Base-by-base conservation (phyloP, 2,113 vertebrate species). In the Candoia aspera region DNA sequence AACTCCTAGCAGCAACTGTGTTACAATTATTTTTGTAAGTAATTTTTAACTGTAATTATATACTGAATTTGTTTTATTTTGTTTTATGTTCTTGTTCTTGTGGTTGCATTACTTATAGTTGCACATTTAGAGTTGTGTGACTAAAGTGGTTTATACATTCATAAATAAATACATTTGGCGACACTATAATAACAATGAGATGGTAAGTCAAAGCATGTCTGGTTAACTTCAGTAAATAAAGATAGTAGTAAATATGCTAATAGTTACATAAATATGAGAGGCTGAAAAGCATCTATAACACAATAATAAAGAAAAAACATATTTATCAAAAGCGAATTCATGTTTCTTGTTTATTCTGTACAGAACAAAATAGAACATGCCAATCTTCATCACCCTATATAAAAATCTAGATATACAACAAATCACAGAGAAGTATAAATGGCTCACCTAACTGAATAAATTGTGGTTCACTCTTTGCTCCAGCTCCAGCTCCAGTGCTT, bases 401-500 rank as follows among this genome's bases (percentile, higher is more conserved):
- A 15, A 84, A 62, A 91, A 8, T 42, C 46, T 84, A 88, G 93
- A 90, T 86, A 54, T 4, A 26, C 90, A 93, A 85, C 86, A 94
- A 94, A 95, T 12, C 0, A 13, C 58, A 29, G 0, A 73, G 55
- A 84, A 84, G 91, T 90, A 84, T 54, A 79, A 85, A 17, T 53
- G 19, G 19, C 98, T 98, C 95, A 99, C 99, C 99, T 59, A 99
- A 95, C 92, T 99, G 98, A 97, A 99, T 99, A 96, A 97, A 98
- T 83, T 98, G 98, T 23, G 98, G 96, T 26, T 99, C 98, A 0
- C 99, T 99, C 98, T 98, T 99, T 94, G 99, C 99, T 33, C 99
- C 99, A 0, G 98, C 96, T 13, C 99, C 99, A 0, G 98, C 99
- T 23, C 98, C 98, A 0, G 99, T 99, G 96, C 98, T 98, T 68